These are phyloP conservation scores for Gisinianus flammeolus DNA, from an alignment of 2,888 invertebrate genomes.

Conservation along the genomic window DNA sequence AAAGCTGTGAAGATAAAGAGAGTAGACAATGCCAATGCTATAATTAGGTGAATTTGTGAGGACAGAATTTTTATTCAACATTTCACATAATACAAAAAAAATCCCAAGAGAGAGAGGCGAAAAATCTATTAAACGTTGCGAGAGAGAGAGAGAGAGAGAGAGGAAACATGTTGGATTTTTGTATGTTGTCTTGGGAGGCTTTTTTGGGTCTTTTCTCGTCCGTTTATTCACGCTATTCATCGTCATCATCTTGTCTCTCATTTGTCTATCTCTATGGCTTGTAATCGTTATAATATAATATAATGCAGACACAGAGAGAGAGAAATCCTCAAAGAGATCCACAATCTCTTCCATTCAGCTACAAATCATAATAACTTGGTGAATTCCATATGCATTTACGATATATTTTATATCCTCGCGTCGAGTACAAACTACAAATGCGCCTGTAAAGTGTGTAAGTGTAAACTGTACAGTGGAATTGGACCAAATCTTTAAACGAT, in stretches of 20 bases:
- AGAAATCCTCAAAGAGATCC: background rate
- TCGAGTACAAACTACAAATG: too few species aligned
- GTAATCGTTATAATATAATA: background rate
- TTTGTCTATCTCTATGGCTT: background rate
- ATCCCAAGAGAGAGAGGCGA: background rate
- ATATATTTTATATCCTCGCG: too few species aligned
- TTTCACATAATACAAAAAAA: background rate
- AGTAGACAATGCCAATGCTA: background rate
- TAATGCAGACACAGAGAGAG: background rate
- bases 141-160: background rate
- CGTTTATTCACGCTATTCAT: slow-evolving; percentile 8
- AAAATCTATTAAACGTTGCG: background rate
- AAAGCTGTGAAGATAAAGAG: background rate
- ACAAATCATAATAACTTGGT: too few species aligned
- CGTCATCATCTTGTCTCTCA: background rate
- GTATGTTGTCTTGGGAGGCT: slow-evolving; percentile 15
- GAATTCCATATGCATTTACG: too few species aligned
- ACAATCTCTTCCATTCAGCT: too few species aligned
- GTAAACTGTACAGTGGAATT: too few species aligned
- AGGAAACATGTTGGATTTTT: background rate
- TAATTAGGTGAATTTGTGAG: slow-evolving; percentile 37
- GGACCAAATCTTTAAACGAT: too few species aligned
- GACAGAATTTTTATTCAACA: slow-evolving; percentile 28
- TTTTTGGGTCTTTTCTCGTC: slow-evolving; percentile 2
- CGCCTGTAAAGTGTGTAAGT: too few species aligned